Evolutionary conservation across 2,797 vertebrate genomes (phyloP), one percentile per base, ranked within the genome.

Genomic region (Pangasius djambal): DNA sequence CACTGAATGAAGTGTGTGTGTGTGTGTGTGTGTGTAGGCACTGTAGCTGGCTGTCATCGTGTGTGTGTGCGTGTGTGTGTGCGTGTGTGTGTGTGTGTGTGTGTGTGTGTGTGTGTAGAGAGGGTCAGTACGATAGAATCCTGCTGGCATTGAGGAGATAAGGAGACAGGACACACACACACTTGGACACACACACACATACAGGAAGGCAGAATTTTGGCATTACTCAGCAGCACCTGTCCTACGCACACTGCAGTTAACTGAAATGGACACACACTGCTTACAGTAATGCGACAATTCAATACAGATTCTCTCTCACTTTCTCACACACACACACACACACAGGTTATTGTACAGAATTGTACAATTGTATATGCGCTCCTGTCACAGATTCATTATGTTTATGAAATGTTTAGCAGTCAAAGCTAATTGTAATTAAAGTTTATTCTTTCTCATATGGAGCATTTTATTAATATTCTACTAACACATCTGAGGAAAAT

Each of bases 71-170:
- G 37, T 40, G 37, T 83, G 55, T 83, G 57, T 78, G 83, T 85
- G 44, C 28, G 44, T 48, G 82, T 57, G 20, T n/a, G 18, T 25
- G 20, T 83, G 57, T n/a, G 40, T 84, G 57, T 37, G 34, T 82
- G 31, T 61, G 31, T 59, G 31, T 28, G 61, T 25, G 59, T n/a
- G 20, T 69, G 44, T 69, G 65, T 4, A 10, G 2, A 61, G 34
- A 61, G 70, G 34, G 55, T 44, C 69, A 61, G 28, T 57, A n/a
- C 50, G 85, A 86, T 83, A 57, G 85, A 74, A 59, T 34, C 88
- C 69, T 89, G 55, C 85, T 86, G 78, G 77, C 85, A 52, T 18
- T n/a, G 55, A 65, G 78, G 85, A 75, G 88, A 86, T 89, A 86
- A 89, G 77, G 44, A 28, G 72, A 8, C 9, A 85, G 72, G 52